Conservation (phyloP, 2,797 vertebrate genomes). For the Jordanella pulchra region DNA sequence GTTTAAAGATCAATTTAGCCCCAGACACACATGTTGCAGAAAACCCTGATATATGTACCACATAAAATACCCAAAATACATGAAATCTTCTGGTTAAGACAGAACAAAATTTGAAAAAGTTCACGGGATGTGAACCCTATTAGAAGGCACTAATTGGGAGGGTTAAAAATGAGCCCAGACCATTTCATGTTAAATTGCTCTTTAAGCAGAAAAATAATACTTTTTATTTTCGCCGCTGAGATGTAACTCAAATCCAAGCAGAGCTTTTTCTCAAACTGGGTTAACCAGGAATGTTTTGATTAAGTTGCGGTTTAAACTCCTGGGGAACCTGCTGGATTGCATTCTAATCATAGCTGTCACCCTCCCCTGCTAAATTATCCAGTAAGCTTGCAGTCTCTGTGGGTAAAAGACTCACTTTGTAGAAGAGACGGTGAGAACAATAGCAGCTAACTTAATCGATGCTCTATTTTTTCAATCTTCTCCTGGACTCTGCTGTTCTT, state of each 20-base stretch:
- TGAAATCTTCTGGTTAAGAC: neutral
- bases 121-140: neutral
- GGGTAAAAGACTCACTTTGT: slow-evolving; percentile 19
- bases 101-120: neutral
- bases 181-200: neutral
- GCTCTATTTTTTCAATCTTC: neutral
- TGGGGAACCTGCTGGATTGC: slow-evolving; percentile 72
- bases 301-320: slow-evolving; percentile 48
- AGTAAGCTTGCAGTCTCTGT: slow-evolving; percentile 12
- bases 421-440: slow-evolving; percentile 8
- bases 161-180: neutral
- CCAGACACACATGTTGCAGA: no score
- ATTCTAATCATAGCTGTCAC: slow-evolving; percentile 77
- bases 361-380: slow-evolving; percentile 44
- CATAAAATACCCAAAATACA: neutral
- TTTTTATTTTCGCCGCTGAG: neutral
- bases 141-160: neutral
- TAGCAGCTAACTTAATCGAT: neutral
- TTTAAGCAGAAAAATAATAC: neutral
- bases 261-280: slow-evolving; percentile 7
- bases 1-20: no score
- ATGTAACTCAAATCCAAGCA: neutral
- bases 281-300: slow-evolving; percentile 58
- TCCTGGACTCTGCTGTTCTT: slow-evolving; percentile 21
- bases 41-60: no score